Base-by-base conservation (phyloP, 2,888 invertebrate species). In the Drosophila emarginata region DNA sequence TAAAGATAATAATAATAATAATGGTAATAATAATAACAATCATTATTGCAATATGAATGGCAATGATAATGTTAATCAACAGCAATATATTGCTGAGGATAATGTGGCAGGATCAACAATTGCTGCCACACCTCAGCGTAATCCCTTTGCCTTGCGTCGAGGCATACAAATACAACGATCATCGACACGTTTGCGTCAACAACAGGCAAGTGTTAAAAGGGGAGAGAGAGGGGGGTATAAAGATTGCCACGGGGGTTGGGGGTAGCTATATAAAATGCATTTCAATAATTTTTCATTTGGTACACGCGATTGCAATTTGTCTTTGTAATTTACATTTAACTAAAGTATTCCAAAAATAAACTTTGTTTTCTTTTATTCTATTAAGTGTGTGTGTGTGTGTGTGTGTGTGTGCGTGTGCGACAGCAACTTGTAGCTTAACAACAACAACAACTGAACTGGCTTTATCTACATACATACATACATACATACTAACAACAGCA, bases 161-260 rank as follows among this genome's bases (percentile, higher is more conserved):
- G 89, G 89, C 70, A 82, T 81, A 45, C 87, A 87, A 64, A 75
- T 91, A 14, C 90, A 87, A 57, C 75, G 86, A 65, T 85, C 89
- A 57, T 89, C 90, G 61, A 83, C 87, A 69, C 90, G 90, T 80
- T 87, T 90, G 81, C 89, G 85, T 77, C 90, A 91, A 76, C 91
- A 91, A 78, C 91, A 91, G 91, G 91, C 90, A 91, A 91, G 89
- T 89, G 1, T 23, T 7, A 0, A 28, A 40, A 36, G 26, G 32
- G 32, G 21, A 9, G 18, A 2, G 18, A n/a, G 3, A 21, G 18
- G 18, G 11, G 45, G 32, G 9, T 2, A 9, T 7, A 32, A 11
- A 9, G 7, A 9, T 32, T 11, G 32, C 9, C 9, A 11, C 9
- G 32, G 32, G 32, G 32, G 32, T 1, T 1, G 9, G 45, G 18